Base-by-base conservation (phyloP, 1,140 invertebrate species). In the honey bee (Apis mellifera) region DNA sequence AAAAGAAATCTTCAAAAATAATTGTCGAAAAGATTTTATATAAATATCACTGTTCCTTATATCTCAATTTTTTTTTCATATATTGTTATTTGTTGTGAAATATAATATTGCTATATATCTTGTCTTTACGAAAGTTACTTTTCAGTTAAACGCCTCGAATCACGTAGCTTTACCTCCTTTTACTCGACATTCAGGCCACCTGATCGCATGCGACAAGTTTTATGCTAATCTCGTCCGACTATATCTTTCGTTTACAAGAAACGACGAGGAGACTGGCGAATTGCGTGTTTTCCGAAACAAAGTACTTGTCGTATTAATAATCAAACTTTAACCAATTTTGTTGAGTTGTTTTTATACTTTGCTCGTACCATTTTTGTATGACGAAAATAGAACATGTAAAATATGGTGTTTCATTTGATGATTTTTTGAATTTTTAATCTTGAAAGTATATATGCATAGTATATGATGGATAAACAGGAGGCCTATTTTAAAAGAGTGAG, bases 161-260 rank as follows among this genome's bases (percentile, higher is more conserved):
- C 62, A n/a, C 66, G 32, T 71, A 32, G 23, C 17, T 42, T 9
- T 50, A 70, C 48, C 52, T 26, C 26, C 59, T 19, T 52, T 69
- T 26, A 19, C 26, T 19, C 42, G 32, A 60, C 74, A 78, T 82
- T 52, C 71, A 82, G 83, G 83, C 68, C 78, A 85, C 5, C 60
- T 32, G 64, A 9, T 32, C 48, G 75, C 85, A 85, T 75, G 72
- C 65, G 73, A 83, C 70, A 23, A 75, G 59, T 72, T 80, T 87
- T 66, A 86, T 84, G 86, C 50, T 86, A 87, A 87, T 86, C 11
- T 11, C 62, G 60, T 4, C 23, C 72, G 60, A 79, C 85, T 87
- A 76, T 83, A 85, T 73, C 68, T n/a, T 83, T 84, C 66, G 72
- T 78, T 76, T 83, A 74, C 66, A 59, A 82, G 83, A 78, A 50